These are phyloP conservation scores for Ylistrum balloti DNA, from an alignment of 1,140 invertebrate species.

Conservation along the genomic window DNA sequence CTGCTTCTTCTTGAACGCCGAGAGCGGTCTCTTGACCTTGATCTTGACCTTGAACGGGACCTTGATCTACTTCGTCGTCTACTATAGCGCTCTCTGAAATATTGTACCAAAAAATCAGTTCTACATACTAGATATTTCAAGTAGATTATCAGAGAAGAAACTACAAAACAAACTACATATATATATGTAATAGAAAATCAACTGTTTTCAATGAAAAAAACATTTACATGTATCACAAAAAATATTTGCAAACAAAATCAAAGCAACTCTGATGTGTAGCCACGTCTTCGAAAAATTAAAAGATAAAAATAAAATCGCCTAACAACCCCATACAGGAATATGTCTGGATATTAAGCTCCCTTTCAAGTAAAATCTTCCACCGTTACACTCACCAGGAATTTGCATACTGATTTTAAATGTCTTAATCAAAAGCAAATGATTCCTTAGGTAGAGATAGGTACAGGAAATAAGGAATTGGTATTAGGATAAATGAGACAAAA, in stretches of 20 bases:
- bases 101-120: not conserved
- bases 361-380: not conserved
- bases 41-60: constrained; percentile 55
- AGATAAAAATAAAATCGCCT: not conserved
- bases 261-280: not conserved
- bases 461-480: not conserved
- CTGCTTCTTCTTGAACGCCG: constrained; percentile 42
- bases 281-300: not conserved
- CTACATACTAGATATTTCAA: not conserved
- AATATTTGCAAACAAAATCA: not conserved
- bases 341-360: not conserved
- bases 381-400: not conserved
- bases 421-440: not conserved
- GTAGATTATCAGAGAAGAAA: not conserved
- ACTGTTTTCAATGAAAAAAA: not conserved
- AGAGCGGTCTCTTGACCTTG: constrained; percentile 50
- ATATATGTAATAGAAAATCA: not conserved
- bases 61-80: constrained; percentile 33
- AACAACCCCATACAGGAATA: not conserved
- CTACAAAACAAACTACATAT: too few species aligned
- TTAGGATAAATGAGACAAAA: too few species aligned
- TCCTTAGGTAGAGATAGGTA: not conserved
- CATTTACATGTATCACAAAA: not conserved
- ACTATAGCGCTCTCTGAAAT: constrained; percentile 36
- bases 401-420: not conserved